These are phyloP conservation scores for Poeciliopsis gracilis DNA, from an alignment of 2,797 vertebrate genomes.

Conservation along the genomic window DNA sequence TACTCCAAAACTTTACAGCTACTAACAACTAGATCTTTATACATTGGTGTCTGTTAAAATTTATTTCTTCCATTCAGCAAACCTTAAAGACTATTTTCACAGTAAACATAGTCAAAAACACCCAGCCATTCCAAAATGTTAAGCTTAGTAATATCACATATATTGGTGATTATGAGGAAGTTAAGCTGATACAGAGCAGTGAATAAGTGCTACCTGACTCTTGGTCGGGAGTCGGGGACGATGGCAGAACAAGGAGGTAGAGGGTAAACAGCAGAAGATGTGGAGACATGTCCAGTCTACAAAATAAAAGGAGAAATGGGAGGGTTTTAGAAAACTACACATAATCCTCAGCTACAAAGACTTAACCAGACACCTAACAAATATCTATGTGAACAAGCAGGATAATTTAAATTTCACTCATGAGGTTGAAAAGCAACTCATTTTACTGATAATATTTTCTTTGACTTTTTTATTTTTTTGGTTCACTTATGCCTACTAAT, in stretches of 20 bases:
- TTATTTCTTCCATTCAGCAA: neutral
- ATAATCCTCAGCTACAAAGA: neutral
- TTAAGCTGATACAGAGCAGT: neutral
- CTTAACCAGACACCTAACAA: neutral
- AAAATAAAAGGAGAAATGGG: conserved; percentile 13
- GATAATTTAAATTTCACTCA: neutral
- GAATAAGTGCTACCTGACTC: conserved; percentile 67
- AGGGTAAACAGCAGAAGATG: conserved; percentile 72
- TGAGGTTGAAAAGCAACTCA: neutral
- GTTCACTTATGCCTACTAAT: neutral
- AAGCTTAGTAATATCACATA: conserved; percentile 50
- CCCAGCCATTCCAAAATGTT: conserved; percentile 4
- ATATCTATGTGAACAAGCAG: neutral
- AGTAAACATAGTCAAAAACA: neutral
- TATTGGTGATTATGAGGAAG: conserved; percentile 14
- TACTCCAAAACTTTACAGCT: neutral
- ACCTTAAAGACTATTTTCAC: neutral
- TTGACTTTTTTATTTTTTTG: neutral
- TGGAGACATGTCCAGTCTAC: conserved; percentile 61
- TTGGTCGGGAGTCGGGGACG: conserved; percentile 59
- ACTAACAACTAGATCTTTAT: neutral
- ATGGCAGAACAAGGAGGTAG: conserved; percentile 71
- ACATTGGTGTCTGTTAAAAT: neutral
- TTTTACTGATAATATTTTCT: neutral
- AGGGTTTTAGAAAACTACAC: neutral